phyloP scores from a whole-genome alignment of 2,888 invertebrate species.

The Fissipunctia ypsillon region DNA sequence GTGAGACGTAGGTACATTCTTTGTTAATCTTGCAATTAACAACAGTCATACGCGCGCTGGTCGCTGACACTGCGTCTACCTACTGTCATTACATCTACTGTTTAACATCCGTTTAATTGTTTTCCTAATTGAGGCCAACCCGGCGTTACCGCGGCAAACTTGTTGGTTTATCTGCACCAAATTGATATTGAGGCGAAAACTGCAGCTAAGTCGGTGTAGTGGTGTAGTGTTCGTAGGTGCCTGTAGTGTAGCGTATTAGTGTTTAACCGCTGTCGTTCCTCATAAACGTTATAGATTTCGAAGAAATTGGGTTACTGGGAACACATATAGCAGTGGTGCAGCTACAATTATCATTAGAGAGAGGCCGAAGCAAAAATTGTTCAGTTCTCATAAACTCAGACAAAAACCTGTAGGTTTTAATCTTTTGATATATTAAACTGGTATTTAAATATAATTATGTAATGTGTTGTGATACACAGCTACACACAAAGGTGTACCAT shows the following conservation, averaged over 20 bases:
- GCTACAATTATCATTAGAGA: no score
- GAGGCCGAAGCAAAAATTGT: no score
- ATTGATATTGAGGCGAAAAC: conserved; percentile 47
- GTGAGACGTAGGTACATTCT: conserved; percentile 17
- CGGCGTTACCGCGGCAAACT: conserved; percentile 48
- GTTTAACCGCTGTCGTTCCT: not conserved
- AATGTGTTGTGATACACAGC: no score
- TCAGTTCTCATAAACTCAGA: no score
- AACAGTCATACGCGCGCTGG: conserved; percentile 54
- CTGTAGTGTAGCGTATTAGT: not conserved
- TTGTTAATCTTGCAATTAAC: conserved; percentile 61
- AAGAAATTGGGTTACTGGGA: not conserved
- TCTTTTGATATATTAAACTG: no score
- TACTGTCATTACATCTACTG: conserved; percentile 54
- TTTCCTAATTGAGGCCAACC: conserved; percentile 77
- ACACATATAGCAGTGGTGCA: not conserved
- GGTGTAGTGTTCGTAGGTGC: not conserved
- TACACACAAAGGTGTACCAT: no score
- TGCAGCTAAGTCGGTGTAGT: conserved; percentile 21
- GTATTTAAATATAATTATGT: no score
- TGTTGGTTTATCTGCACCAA: conserved; percentile 57
- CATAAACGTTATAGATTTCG: not conserved
- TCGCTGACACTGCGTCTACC: conserved; percentile 56
- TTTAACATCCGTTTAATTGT: conserved; percentile 79
- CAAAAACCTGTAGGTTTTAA: no score